Conservation (phyloP, 2,888 invertebrate genomes). For the Tetheella fluctuosa region DNA sequence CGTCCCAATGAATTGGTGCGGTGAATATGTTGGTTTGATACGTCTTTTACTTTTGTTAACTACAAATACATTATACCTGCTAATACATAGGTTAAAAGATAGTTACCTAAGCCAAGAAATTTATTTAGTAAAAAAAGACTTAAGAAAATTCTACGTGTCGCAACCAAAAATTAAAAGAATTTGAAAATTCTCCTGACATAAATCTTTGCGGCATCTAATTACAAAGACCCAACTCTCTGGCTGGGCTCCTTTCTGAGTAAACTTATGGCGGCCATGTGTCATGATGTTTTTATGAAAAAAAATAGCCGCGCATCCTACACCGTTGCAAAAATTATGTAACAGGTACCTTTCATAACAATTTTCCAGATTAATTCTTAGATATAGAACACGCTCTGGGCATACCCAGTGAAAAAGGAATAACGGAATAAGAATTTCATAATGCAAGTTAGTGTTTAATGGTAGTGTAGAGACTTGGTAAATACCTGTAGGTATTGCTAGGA, state of each 20-base stretch:
- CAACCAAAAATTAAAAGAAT: slow-evolving; percentile 76
- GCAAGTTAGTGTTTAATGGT: neutral
- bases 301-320: slow-evolving; percentile 57
- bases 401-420: neutral
- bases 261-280: slow-evolving; percentile 79
- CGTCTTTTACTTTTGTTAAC: neutral
- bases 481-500: neutral
- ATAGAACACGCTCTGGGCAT: slow-evolving; percentile 14
- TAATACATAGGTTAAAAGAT: too few relatives aligned
- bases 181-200: slow-evolving; percentile 74
- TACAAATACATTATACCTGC: neutral
- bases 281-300: slow-evolving; percentile 73
- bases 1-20: slow-evolving; percentile 13
- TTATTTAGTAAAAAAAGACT: slow-evolving; percentile 21
- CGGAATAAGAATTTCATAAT: neutral
- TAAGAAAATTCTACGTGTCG: slow-evolving; percentile 39
- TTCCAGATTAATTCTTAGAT: slow-evolving; percentile 34
- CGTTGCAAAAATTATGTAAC: slow-evolving; percentile 57
- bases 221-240: slow-evolving; percentile 71
- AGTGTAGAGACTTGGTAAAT: neutral
- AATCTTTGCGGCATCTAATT: slow-evolving; percentile 79
- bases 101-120: too few relatives aligned
- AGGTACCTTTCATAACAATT: slow-evolving; percentile 44
- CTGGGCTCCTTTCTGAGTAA: slow-evolving; percentile 67
- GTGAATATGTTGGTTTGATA: neutral